Conservation (phyloP, 2,797 vertebrate species). For the Chanos chanos region DNA sequence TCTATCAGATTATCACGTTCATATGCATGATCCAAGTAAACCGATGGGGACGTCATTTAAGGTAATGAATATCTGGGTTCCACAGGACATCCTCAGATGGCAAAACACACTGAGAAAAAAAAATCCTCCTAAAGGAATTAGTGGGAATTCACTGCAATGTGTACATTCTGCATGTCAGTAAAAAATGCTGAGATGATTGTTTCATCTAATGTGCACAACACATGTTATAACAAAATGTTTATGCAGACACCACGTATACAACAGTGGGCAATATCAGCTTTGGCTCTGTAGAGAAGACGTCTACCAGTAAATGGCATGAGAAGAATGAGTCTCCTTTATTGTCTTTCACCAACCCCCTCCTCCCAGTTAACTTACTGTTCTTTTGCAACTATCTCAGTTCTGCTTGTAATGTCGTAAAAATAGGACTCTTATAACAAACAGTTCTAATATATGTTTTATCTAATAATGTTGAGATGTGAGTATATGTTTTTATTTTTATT, state of each 20-base stretch:
- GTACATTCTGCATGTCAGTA: neutral
- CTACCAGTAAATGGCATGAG: too few species aligned
- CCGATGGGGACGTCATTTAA: slow-evolving; percentile 21
- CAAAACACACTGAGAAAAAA: neutral
- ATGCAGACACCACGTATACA: too few species aligned
- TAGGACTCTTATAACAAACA: slow-evolving; percentile 43
- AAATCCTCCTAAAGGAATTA: neutral
- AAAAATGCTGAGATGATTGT: too few species aligned
- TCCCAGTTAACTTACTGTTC: slow-evolving; percentile 38
- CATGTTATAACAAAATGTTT: too few species aligned
- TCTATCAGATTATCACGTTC: slow-evolving; percentile 67
- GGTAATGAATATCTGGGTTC: too few species aligned
- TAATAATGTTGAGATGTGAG: slow-evolving; percentile 50
- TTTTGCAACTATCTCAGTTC: slow-evolving; percentile 29
- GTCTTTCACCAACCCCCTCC: too few species aligned
- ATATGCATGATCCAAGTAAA: slow-evolving; percentile 66
- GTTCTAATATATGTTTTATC: slow-evolving; percentile 60
- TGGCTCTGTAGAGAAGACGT: too few species aligned
- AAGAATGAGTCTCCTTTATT: too few species aligned
- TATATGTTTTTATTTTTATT: slow-evolving; percentile 43
- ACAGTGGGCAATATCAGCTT: too few species aligned
- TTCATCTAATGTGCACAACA: too few species aligned
- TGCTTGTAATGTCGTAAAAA: slow-evolving; percentile 38
- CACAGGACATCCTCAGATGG: neutral
- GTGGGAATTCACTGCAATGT: neutral